Percentiles rank a stretch among this genome's conserved stretches.
phyloP scores from a whole-genome alignment of 2,888 invertebrate genomes.

The Lithophane semibrunnea region DNA sequence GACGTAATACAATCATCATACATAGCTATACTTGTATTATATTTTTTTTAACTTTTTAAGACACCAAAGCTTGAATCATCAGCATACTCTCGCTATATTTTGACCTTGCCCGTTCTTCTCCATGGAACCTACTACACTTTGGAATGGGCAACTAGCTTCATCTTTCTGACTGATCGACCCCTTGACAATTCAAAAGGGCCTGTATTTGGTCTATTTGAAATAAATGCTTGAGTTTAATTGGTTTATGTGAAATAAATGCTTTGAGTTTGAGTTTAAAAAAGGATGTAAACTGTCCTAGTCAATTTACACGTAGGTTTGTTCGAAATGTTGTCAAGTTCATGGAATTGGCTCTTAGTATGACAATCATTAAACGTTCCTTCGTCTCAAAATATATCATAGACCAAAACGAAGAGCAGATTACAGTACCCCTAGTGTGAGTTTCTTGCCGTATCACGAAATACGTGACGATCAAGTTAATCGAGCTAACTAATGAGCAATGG shows the following conservation, averaged over 20 bases:
- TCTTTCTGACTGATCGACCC: neutral
- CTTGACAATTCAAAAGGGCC: no score
- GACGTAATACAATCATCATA: slow-evolving; percentile 9
- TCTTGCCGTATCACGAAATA: no score
- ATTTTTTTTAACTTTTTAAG: no score
- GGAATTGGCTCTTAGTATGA: neutral
- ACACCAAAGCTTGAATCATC: neutral
- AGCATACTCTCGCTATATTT: neutral
- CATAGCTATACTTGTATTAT: neutral
- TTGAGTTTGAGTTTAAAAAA: neutral
- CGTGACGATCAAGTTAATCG: no score
- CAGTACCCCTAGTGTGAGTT: no score
- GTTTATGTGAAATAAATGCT: no score
- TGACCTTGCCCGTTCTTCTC: neutral
- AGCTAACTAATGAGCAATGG: no score
- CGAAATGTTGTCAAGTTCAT: neutral
- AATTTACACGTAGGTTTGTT: neutral
- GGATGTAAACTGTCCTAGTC: neutral
- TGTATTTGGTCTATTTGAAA: no score
- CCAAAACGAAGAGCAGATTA: no score
- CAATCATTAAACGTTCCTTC: neutral
- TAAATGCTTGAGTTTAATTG: no score
- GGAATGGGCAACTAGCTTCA: neutral
- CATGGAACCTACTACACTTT: neutral
- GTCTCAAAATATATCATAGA: no score